These are phyloP conservation scores for Cichlasoma orientale DNA, from an alignment of 2,797 vertebrate genomes.

Conservation along the genomic window DNA sequence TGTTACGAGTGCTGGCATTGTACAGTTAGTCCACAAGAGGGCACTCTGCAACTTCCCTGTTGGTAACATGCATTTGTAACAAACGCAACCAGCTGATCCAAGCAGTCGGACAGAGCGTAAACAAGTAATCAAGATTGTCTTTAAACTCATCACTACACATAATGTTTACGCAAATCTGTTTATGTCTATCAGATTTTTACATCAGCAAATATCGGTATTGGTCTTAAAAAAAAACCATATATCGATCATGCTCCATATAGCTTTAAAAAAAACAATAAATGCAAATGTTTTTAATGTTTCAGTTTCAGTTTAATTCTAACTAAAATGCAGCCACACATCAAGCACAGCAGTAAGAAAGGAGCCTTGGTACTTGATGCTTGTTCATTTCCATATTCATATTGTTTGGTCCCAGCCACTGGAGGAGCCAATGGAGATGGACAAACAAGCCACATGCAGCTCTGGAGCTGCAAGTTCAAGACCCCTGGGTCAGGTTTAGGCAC, in stretches of 20 bases:
- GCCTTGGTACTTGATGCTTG: background rate
- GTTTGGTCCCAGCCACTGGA: background rate
- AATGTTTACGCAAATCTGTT: background rate
- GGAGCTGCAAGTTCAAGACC: background rate
- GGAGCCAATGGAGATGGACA: background rate
- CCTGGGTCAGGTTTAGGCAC: background rate
- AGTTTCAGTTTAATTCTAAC: background rate
- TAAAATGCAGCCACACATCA: background rate
- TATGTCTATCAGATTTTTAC: background rate
- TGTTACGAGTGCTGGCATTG: background rate
- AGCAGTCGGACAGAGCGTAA: fast-evolving
- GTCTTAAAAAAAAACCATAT: background rate
- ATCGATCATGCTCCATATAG: fast-evolving
- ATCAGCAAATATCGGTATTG: background rate
- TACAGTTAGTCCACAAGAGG: background rate
- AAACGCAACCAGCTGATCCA: background rate
- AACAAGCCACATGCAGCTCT: background rate
- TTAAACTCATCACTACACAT: background rate
- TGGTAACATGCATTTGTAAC: background rate
- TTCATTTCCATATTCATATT: background rate
- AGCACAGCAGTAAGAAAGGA: background rate
- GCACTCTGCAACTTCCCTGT: background rate
- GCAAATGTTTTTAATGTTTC: too few relatives aligned
- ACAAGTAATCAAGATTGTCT: background rate
- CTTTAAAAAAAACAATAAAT: background rate